Conservation (phyloP, 2,888 invertebrate genomes). For the Thereva unica region DNA sequence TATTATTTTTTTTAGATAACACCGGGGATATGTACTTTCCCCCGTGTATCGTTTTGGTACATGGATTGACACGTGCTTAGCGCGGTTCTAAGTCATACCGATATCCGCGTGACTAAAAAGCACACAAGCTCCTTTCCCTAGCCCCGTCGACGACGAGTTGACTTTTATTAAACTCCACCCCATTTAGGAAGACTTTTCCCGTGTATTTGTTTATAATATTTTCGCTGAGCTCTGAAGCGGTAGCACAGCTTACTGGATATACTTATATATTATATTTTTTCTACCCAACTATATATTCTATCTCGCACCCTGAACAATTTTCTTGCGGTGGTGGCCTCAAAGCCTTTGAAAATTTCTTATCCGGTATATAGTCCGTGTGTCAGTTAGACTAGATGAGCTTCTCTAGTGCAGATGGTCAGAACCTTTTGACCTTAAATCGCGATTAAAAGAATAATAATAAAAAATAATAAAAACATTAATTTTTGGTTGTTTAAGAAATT, state of each 20-base stretch:
- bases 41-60: neutral
- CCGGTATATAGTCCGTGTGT: slow-evolving; percentile 17
- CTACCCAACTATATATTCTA: slow-evolving; percentile 3
- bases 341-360: slow-evolving; percentile 15
- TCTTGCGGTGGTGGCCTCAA: slow-evolving; percentile 17
- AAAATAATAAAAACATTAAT: too few species aligned
- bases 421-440: neutral
- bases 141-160: slow-evolving; percentile 26
- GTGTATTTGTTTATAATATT: slow-evolving; percentile 9
- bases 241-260: slow-evolving; percentile 12
- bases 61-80: slow-evolving; percentile 53
- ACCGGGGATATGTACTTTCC: too few species aligned
- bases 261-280: too few species aligned
- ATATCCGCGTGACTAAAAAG: slow-evolving; percentile 37
- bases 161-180: slow-evolving; percentile 35
- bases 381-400: slow-evolving; percentile 24
- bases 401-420: neutral
- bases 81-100: slow-evolving; percentile 56
- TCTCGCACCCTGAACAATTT: neutral
- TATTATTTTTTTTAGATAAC: too few species aligned
- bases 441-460: too few species aligned
- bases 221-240: neutral
- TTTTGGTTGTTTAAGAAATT: too few species aligned
- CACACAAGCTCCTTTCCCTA: slow-evolving; percentile 31
- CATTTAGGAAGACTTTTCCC: slow-evolving; percentile 22